These are phyloP conservation scores for Chloroclystis v-ata DNA, from an alignment of 2,888 invertebrate genomes.

Conservation along the genomic window DNA sequence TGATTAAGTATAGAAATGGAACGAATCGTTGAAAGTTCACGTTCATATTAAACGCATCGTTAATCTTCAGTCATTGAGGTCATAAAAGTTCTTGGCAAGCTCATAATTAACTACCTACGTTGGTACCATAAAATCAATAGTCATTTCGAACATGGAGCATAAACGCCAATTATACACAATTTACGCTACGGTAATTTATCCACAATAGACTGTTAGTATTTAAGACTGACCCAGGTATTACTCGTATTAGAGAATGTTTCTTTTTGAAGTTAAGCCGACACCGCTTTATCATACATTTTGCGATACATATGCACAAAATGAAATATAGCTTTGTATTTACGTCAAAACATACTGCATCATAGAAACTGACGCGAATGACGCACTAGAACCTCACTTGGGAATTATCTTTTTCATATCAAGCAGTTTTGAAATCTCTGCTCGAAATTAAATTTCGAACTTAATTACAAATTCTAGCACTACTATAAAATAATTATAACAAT, in stretches of 20 bases:
- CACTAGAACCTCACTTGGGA: too few relatives aligned
- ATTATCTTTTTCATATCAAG: too few relatives aligned
- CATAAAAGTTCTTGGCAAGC: neutral
- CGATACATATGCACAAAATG: slow-evolving; percentile 21
- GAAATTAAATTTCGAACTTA: too few relatives aligned
- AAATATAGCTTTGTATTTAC: slow-evolving; percentile 22
- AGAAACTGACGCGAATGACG: neutral
- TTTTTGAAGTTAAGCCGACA: slow-evolving; percentile 27
- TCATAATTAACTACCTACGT: neutral
- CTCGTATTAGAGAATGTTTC: slow-evolving; percentile 32
- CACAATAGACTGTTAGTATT: too few relatives aligned
- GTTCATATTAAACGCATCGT: neutral
- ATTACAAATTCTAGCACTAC: too few relatives aligned
- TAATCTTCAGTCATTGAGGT: neutral
- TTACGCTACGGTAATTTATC: neutral
- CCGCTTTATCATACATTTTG: slow-evolving; percentile 25
- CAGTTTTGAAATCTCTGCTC: too few relatives aligned
- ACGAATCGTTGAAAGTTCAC: too few relatives aligned
- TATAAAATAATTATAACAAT: too few relatives aligned
- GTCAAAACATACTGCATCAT: slow-evolving; percentile 12
- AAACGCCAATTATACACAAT: slow-evolving; percentile 32
- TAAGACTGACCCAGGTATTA: too few relatives aligned
- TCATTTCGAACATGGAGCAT: slow-evolving; percentile 4
- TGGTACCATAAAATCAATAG: neutral
- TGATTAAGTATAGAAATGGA: too few relatives aligned